Percentiles rank a stretch among this genome's conserved stretches.
These are phyloP conservation scores for Lepidocyrtinus sp. DNA, from an alignment of 2,888 invertebrate species.

Conservation along the genomic window DNA sequence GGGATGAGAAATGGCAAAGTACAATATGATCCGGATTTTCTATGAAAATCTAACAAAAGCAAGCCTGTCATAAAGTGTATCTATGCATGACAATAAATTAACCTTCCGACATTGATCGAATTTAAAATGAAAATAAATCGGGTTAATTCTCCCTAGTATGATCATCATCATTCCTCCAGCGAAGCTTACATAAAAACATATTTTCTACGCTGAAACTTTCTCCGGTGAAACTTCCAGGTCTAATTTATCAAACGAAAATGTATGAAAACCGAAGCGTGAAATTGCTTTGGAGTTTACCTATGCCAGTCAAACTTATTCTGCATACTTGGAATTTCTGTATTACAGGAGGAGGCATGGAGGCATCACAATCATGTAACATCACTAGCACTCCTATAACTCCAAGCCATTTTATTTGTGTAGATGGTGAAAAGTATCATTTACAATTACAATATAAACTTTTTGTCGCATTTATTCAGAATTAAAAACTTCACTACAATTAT, in stretches of 20 bases:
- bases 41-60: background rate
- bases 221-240: background rate
- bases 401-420: background rate
- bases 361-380: background rate
- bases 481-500: background rate
- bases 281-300: background rate
- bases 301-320: background rate
- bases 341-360: background rate
- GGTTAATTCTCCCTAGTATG: background rate
- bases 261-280: background rate
- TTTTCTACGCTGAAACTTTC: background rate
- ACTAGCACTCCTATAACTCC: background rate
- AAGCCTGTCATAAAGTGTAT: background rate
- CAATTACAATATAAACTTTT: background rate
- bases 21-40: background rate
- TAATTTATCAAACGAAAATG: background rate
- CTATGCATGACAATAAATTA: background rate
- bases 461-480: background rate
- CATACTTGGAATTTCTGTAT: conserved; percentile 5
- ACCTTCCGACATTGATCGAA: background rate
- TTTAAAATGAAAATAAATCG: background rate
- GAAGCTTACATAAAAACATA: no score
- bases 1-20: background rate
- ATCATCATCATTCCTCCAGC: no score
- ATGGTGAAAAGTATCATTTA: background rate